phyloP scores from a whole-genome alignment of 2,888 invertebrate genomes.

The Gerris lacustris region DNA sequence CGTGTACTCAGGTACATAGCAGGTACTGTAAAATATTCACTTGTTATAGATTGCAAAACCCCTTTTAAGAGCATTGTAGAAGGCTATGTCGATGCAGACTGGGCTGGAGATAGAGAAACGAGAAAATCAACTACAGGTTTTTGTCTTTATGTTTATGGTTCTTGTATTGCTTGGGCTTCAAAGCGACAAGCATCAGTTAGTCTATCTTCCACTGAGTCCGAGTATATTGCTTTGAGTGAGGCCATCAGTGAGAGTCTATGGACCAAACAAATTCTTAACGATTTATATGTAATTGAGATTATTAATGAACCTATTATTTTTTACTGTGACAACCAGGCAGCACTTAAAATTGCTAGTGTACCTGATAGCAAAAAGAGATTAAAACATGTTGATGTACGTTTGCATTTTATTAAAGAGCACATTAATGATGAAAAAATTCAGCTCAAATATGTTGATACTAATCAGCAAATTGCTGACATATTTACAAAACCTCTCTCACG shows the following conservation, averaged over 20 bases:
- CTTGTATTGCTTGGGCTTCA: neutral
- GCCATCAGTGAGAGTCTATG: neutral
- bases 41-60: neutral
- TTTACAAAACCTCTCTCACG: neutral
- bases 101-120: neutral
- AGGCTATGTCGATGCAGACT: neutral
- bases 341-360: neutral
- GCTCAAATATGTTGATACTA: neutral
- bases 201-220: neutral
- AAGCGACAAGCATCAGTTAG: neutral
- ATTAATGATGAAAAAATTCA: neutral
- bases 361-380: neutral
- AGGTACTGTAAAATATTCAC: neutral
- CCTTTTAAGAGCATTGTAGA: neutral
- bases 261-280: neutral
- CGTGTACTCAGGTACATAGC: constrained; percentile 1
- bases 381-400: neutral
- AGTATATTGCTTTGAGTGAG: neutral
- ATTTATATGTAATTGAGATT: neutral
- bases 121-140: neutral
- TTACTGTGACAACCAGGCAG: neutral
- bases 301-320: neutral
- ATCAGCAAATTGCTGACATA: neutral
- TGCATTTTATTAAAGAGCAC: neutral
- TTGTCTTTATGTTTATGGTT: neutral